Evolutionary conservation across 1,140 invertebrate genomes (phyloP).

Genomic region (Sarcophaga bullata): DNA sequence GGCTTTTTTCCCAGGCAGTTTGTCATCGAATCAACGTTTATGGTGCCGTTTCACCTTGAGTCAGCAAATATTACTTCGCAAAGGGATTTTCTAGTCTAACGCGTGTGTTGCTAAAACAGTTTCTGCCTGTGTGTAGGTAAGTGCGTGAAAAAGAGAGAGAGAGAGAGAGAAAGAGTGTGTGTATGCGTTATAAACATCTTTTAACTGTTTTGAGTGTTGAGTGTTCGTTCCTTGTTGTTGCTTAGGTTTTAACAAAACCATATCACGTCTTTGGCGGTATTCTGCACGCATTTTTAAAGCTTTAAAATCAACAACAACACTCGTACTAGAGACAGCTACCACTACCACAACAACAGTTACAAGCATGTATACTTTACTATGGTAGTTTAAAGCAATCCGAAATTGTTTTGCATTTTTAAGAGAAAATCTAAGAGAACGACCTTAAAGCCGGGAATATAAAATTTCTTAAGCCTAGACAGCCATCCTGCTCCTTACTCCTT

Average conservation of each 20-base stretch:
- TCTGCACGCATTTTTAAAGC: constrained; percentile 36
- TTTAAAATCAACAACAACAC: not conserved
- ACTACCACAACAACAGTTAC: not conserved
- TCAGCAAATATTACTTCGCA: not conserved
- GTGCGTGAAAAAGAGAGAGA: too few relatives aligned
- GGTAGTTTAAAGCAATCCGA: too few relatives aligned
- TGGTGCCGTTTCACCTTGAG: not conserved
- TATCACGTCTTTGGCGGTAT: constrained; percentile 35
- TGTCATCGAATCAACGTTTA: not conserved
- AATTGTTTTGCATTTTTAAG: too few relatives aligned
- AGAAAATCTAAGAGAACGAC: too few relatives aligned
- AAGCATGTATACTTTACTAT: not conserved
- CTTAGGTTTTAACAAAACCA: constrained; percentile 12
- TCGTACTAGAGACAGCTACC: not conserved
- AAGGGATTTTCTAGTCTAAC: not conserved
- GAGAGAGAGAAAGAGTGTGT: too few relatives aligned
- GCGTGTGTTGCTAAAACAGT: too few relatives aligned
- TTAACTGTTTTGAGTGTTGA: not conserved
- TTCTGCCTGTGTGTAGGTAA: too few relatives aligned
- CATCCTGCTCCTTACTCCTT: too few relatives aligned
- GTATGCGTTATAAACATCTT: not conserved
- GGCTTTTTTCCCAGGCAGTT: not conserved
- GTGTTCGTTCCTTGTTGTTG: not conserved
- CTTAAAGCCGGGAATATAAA: too few relatives aligned
- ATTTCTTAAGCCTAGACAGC: too few relatives aligned